phyloP scores from a whole-genome alignment of 2,797 vertebrate species.

The Falco berigora region DNA sequence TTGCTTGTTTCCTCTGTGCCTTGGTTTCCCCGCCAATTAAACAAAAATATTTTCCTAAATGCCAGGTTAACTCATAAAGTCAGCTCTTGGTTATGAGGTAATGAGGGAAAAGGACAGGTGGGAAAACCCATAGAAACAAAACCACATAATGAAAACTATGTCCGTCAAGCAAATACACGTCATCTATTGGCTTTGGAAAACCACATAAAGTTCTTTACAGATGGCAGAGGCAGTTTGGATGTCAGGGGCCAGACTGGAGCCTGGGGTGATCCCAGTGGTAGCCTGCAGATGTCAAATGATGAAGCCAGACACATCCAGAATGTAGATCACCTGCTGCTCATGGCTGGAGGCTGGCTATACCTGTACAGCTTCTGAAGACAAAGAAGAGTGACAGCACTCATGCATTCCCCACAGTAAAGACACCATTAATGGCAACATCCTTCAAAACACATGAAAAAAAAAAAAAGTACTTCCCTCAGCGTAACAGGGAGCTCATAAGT shows the following conservation, averaged over 20 bases:
- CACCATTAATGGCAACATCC: neutral
- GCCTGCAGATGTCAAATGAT: neutral
- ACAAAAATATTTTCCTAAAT: neutral
- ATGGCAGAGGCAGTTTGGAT: neutral
- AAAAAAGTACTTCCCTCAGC: neutral
- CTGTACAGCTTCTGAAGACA: neutral
- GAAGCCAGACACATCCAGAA: neutral
- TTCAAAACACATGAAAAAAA: neutral
- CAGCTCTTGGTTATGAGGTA: neutral
- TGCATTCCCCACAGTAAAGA: neutral
- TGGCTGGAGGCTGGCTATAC: neutral
- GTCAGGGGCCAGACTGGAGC: neutral
- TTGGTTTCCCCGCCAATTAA: neutral
- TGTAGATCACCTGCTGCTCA: neutral
- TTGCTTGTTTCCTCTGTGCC: neutral
- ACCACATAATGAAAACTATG: neutral
- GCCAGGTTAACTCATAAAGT: neutral
- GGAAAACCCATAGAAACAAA: neutral
- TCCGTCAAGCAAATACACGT: neutral
- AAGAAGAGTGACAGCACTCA: neutral
- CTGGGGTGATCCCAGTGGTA: neutral
- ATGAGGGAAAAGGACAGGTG: neutral
- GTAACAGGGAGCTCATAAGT: neutral
- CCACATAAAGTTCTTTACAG: neutral
- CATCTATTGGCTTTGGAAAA: neutral